These are phyloP conservation scores for Thunnus albacares DNA, from an alignment of 2,797 vertebrate genomes.

Conservation along the genomic window DNA sequence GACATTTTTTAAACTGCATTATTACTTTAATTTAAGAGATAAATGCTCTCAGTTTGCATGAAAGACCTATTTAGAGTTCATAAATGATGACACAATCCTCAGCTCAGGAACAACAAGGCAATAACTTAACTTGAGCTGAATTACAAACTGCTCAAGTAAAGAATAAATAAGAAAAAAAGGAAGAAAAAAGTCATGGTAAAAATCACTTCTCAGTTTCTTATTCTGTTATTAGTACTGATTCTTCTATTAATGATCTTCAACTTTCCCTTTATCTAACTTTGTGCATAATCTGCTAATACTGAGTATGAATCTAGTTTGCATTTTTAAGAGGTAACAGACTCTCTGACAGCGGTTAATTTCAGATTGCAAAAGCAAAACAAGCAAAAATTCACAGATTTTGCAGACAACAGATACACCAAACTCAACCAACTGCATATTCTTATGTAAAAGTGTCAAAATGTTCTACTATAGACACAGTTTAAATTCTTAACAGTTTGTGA, in stretches of 20 bases:
- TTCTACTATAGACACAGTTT: neutral
- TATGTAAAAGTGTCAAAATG: no score
- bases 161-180: no score
- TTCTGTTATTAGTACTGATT: conserved; percentile 4
- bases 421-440: no score
- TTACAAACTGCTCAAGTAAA: conserved; percentile 13
- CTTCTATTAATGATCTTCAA: conserved; percentile 1
- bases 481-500: neutral
- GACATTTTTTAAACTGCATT: neutral
- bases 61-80: neutral
- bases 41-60: neutral
- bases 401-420: no score
- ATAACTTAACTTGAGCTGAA: neutral
- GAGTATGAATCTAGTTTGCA: no score
- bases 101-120: neutral
- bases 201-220: neutral
- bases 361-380: no score
- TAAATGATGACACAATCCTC: neutral
- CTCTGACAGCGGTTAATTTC: no score
- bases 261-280: no score
- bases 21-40: neutral
- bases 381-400: no score
- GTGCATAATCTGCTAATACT: no score
- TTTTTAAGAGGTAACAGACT: no score
- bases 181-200: no score